Evolutionary conservation across 2,797 vertebrate species (phyloP).

Genomic region (Cryptoprocta ferox): DNA sequence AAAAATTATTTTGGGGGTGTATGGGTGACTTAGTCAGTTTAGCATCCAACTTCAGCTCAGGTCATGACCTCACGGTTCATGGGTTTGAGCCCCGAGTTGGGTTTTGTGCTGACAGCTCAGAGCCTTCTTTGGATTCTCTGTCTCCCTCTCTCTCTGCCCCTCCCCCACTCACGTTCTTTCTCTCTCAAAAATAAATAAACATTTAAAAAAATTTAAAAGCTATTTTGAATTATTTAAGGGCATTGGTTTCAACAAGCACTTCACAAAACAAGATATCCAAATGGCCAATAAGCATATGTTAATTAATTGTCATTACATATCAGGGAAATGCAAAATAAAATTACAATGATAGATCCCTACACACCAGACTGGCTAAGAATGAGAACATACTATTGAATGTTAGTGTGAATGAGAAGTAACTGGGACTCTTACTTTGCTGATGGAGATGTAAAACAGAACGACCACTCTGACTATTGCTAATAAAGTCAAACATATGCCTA

Average conservation of each 20-base stretch:
- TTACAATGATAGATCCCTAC: neutral
- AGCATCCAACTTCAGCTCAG: neutral
- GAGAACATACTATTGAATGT: neutral
- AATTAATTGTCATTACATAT: neutral
- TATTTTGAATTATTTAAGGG: conserved; percentile 67
- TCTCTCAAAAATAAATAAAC: neutral
- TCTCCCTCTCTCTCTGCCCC: neutral
- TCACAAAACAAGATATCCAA: neutral
- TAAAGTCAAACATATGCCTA: neutral
- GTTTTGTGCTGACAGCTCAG: no score
- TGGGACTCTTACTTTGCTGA: neutral
- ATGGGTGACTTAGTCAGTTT: neutral
- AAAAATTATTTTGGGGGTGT: conserved; percentile 59
- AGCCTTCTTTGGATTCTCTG: no score
- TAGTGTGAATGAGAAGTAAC: neutral
- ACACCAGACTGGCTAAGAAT: neutral
- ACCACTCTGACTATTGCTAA: neutral
- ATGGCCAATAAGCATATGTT: neutral
- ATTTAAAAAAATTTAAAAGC: conserved; percentile 46
- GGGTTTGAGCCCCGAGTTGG: neutral
- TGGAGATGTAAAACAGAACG: neutral
- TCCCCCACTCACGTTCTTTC: neutral
- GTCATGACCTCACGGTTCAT: neutral
- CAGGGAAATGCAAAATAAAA: conserved; percentile 31
- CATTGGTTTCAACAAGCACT: conserved; percentile 2